Conservation (phyloP, 2,113 vertebrate species). For the Rissa tridactyla region DNA sequence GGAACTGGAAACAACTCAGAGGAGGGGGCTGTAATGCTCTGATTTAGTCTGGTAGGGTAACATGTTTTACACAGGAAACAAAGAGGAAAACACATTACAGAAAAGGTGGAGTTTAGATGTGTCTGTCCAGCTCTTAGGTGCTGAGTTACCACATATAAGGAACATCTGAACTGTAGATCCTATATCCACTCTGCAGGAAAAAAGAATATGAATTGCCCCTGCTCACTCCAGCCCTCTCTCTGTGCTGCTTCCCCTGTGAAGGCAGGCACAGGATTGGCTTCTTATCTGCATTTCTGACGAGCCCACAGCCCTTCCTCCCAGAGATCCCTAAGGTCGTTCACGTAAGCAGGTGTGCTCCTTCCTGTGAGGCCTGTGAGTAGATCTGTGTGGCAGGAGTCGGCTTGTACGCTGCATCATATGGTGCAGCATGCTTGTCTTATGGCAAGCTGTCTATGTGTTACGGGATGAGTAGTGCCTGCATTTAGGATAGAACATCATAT, state of each 20-base stretch:
- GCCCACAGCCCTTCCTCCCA: neutral
- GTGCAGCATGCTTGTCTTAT: neutral
- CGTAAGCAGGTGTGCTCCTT: neutral
- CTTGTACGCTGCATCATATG: neutral
- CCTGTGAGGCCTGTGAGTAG: neutral
- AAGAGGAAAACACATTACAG: neutral
- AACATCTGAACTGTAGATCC: neutral
- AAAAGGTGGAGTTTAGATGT: neutral
- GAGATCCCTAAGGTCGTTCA: neutral
- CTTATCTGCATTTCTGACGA: neutral
- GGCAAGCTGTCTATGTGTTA: neutral
- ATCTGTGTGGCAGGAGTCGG: neutral
- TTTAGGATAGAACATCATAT: neutral
- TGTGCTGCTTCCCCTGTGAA: neutral
- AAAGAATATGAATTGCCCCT: neutral
- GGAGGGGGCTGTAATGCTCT: neutral
- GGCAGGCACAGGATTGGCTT: neutral
- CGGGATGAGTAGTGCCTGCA: neutral
- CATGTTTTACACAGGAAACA: neutral
- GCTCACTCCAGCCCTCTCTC: neutral
- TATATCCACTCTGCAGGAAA: neutral
- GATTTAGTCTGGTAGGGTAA: neutral
- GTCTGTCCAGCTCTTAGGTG: neutral
- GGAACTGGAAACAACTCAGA: neutral
- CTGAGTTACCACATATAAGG: neutral